Percentiles rank a stretch among this genome's conserved stretches.
These are phyloP conservation scores for Crocallis elinguaria DNA, from an alignment of 2,888 invertebrate species.

Conservation along the genomic window DNA sequence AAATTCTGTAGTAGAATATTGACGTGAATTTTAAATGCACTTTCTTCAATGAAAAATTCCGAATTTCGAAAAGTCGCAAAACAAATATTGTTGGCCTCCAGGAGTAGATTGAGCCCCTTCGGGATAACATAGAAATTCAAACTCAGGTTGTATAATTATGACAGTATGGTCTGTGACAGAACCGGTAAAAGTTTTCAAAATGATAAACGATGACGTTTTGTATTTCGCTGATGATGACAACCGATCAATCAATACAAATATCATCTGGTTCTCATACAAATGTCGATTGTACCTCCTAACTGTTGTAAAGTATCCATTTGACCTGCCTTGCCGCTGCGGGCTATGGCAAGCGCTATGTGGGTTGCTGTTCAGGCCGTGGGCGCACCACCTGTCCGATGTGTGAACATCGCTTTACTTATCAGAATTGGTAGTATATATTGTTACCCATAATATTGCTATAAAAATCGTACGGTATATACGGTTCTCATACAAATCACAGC, in stretches of 20 bases:
- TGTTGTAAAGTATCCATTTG: slow-evolving; percentile 38
- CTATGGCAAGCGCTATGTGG: slow-evolving; percentile 31
- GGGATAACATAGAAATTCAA: too few species aligned
- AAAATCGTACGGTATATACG: slow-evolving; percentile 9
- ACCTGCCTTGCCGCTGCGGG: slow-evolving; percentile 37
- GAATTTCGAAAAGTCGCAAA: too few species aligned
- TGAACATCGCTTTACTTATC: slow-evolving; percentile 19
- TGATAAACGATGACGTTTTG: not conserved
- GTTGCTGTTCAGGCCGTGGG: slow-evolving; percentile 24
- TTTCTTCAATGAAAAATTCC: too few species aligned
- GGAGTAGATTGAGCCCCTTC: too few species aligned
- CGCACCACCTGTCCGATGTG: slow-evolving; percentile 26
- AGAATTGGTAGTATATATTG: not conserved
- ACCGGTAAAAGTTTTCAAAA: too few species aligned
- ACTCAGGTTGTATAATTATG: too few species aligned
- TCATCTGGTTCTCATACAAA: slow-evolving; percentile 33
- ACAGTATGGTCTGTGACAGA: too few species aligned
- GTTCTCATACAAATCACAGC: slow-evolving; percentile 19
- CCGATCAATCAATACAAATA: slow-evolving; percentile 13
- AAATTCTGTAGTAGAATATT: too few species aligned
- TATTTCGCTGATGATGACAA: not conserved
- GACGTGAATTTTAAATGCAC: too few species aligned
- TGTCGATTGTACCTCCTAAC: slow-evolving; percentile 40
- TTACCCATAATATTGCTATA: slow-evolving; percentile 6
- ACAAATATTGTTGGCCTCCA: too few species aligned